Percentiles rank a stretch among this genome's conserved stretches.
These are phyloP conservation scores for Eupithecia inturbata DNA, from an alignment of 2,888 invertebrate genomes.

Conservation along the genomic window DNA sequence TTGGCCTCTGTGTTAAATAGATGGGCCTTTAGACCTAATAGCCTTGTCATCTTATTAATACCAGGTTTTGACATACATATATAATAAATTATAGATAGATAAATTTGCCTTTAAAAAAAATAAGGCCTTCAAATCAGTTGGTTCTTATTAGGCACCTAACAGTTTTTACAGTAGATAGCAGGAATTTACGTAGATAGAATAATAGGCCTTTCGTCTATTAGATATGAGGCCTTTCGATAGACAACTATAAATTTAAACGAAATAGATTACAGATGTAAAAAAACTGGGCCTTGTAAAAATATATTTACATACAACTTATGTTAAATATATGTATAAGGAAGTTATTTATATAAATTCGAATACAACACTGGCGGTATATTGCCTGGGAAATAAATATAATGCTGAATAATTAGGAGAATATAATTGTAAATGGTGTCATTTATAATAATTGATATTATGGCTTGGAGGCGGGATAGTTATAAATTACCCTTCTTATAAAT, in stretches of 20 bases:
- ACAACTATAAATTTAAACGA: not conserved
- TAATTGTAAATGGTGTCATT: not conserved
- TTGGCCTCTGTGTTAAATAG: not conserved
- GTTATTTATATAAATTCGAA: not conserved
- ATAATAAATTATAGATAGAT: not conserved
- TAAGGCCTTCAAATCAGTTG: not conserved
- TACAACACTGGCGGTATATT: not conserved
- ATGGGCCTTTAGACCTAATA: not conserved
- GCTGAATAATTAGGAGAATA: not conserved
- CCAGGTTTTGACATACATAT: not conserved
- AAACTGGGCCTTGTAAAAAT: constrained; percentile 6
- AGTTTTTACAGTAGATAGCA: not conserved
- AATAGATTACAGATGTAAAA: constrained; percentile 3
- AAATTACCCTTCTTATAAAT: not conserved
- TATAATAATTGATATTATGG: not conserved
- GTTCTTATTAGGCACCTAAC: not conserved
- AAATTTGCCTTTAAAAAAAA: not conserved
- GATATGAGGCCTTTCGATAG: not conserved
- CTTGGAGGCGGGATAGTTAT: not conserved
- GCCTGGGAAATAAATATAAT: not conserved
- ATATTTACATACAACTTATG: not conserved
- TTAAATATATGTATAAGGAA: not conserved
- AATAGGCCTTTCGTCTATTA: not conserved
- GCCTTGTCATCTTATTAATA: not conserved
- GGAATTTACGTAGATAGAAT: not conserved